Conservation (phyloP, 2,888 invertebrate genomes). For the Chaitophorus viminalis region DNA sequence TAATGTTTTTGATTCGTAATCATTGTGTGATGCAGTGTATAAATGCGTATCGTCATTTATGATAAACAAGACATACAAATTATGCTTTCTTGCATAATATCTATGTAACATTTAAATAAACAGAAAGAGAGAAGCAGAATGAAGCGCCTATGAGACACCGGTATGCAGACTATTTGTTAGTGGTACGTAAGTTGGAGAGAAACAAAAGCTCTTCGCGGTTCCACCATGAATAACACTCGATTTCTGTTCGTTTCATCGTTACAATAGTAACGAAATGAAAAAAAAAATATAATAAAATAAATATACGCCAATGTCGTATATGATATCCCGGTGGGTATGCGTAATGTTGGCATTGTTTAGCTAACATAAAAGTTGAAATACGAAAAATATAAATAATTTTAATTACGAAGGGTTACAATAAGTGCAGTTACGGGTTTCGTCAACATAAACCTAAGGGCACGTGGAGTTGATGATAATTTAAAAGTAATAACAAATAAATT, state of each 20-base stretch:
- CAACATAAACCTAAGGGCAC: slow-evolving; percentile 10
- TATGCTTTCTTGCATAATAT: too few relatives aligned
- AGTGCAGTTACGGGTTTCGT: background rate
- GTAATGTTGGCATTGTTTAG: background rate
- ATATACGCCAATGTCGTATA: background rate
- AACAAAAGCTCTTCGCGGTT: too few relatives aligned
- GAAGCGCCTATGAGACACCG: too few relatives aligned
- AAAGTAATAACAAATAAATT: slow-evolving; percentile 41
- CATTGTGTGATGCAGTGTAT: too few relatives aligned
- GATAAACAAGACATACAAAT: too few relatives aligned
- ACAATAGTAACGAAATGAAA: background rate
- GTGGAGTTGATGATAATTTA: background rate
- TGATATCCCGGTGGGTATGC: background rate
- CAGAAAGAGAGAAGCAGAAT: too few relatives aligned
- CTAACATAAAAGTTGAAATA: background rate
- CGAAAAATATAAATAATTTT: too few relatives aligned
- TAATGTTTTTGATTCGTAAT: too few relatives aligned
- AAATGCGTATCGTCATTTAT: too few relatives aligned
- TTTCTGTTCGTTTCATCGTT: background rate
- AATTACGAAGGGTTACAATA: slow-evolving; percentile 1
- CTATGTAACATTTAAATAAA: too few relatives aligned
- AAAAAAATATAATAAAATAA: background rate
- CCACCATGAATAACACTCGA: background rate
- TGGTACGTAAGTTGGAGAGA: too few relatives aligned
- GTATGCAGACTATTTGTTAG: too few relatives aligned